These are phyloP conservation scores for Neria commutata DNA, from an alignment of 2,888 invertebrate genomes.

Conservation along the genomic window DNA sequence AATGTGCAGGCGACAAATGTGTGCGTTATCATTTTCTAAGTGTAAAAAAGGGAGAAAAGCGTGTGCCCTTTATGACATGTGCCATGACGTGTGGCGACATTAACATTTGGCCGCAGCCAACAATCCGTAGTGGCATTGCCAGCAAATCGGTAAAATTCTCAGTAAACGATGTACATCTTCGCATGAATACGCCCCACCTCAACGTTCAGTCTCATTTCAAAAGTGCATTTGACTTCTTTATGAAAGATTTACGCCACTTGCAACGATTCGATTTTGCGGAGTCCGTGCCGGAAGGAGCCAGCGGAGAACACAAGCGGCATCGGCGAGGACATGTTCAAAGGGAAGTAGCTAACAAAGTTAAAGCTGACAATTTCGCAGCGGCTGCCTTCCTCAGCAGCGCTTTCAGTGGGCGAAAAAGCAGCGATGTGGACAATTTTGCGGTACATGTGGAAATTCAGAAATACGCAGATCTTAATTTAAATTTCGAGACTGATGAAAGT, in stretches of 20 bases:
- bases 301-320: constrained; percentile 6
- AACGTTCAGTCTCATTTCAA: constrained; percentile 52
- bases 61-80: constrained; percentile 74
- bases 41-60: constrained; percentile 38
- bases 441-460: constrained; percentile 65
- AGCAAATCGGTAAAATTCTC: constrained; percentile 67
- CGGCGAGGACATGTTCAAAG: constrained; percentile 25
- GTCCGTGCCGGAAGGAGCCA: constrained; percentile 3
- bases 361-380: constrained; percentile 23
- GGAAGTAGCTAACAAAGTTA: too few relatives aligned
- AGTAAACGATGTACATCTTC: constrained; percentile 51
- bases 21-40: constrained; percentile 65
- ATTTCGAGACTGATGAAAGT: constrained; percentile 75
- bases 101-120: constrained; percentile 82
- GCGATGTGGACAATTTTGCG: constrained; percentile 54
- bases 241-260: constrained; percentile 55
- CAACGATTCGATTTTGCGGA: constrained; percentile 48
- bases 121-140: constrained; percentile 72
- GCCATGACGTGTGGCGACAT: constrained; percentile 75
- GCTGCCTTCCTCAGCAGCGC: constrained; percentile 38
- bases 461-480: constrained; percentile 66
- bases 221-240: constrained; percentile 54
- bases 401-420: constrained; percentile 40
- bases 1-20: constrained; percentile 74
- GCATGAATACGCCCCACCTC: constrained; percentile 51